These are phyloP conservation scores for Bufo bufo DNA, from an alignment of 2,113 vertebrate species.

Conservation along the genomic window DNA sequence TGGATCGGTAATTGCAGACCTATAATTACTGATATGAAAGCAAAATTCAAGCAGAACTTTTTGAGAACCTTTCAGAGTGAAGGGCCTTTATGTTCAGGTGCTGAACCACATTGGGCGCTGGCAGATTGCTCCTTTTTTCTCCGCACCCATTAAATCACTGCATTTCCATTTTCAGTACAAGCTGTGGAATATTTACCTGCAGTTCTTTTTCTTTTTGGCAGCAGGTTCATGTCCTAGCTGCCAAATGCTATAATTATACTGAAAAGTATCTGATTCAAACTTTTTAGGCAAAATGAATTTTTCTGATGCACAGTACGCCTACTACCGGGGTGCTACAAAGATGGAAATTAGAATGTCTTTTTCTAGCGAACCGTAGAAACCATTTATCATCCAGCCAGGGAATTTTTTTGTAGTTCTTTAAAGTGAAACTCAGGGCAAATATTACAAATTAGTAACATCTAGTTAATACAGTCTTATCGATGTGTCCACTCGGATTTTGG, in stretches of 20 bases:
- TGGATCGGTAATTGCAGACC: not conserved
- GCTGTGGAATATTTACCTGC: conserved; percentile 50
- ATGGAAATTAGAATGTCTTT: conserved; percentile 13
- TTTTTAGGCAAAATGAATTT: conserved; percentile 32
- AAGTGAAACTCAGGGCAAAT: not conserved
- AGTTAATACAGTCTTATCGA: no score
- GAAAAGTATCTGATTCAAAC: conserved; percentile 44
- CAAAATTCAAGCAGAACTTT: not conserved
- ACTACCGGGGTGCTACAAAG: not conserved
- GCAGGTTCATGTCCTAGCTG: not conserved
- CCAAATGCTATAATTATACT: conserved; percentile 50
- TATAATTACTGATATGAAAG: not conserved
- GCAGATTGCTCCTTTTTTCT: not conserved
- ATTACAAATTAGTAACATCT: not conserved
- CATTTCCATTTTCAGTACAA: conserved; percentile 51
- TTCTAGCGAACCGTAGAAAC: not conserved
- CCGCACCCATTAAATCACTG: conserved; percentile 45
- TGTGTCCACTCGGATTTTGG: no score
- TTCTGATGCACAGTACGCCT: not conserved
- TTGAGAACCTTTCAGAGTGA: conserved; percentile 17
- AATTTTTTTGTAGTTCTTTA: not conserved
- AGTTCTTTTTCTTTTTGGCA: conserved; percentile 46
- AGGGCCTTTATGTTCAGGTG: conserved; percentile 28
- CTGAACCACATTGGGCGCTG: conserved; percentile 24
- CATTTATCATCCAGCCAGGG: not conserved